Base-by-base conservation (phyloP, 2,888 invertebrate species). In the Trisateles emortualis region DNA sequence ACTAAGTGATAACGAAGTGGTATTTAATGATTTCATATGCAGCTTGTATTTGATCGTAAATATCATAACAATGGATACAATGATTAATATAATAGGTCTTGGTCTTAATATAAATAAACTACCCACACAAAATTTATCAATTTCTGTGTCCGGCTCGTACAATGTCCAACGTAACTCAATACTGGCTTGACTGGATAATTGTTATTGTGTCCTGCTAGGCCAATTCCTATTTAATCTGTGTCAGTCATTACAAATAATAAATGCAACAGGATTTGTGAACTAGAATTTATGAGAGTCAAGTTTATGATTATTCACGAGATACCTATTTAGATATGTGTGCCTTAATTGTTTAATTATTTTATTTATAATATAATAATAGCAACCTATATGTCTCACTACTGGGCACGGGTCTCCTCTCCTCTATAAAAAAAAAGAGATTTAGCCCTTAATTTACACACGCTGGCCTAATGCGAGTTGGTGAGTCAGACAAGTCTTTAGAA, bases 221-320 rank as follows among this genome's bases (percentile, higher is more conserved):
- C 38, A 72, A 55, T 69, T 76, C 76, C 74, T 66, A 59, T 65
- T 59, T 49, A 33, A 65, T 60, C 56, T 67, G 59, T 67, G 66
- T 63, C 68, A 72, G 64, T 63, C 68, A 72, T 54, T 61, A 45
- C 29, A 57, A 59, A 69, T 71, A 67, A 69, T 67, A 50, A 61
- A 64, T 64, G 45, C 55, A 71, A 64, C 71, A 71, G 64, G 71
- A 70, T 71, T 58, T 45, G 64, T 55, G 59, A 30, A 39, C 50
- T 57, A 52, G 38, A 57, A 66, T 68, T 59, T 52, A 47, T 44
- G 54, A 54, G 41, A 11, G 67, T 58, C 68, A 68, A 68, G 64
- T 67, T 68, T 60, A 54, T 13, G 33, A 14, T 33, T 30, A 36
- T 36, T 17, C 8, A 17, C 10, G 10, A 16, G 1, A 6, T n/a